A percentile compares a stretch with the other conserved stretches of the same genome.
Conservation (phyloP, 2,113 vertebrate species). For the Phylloscopus whistleri region DNA sequence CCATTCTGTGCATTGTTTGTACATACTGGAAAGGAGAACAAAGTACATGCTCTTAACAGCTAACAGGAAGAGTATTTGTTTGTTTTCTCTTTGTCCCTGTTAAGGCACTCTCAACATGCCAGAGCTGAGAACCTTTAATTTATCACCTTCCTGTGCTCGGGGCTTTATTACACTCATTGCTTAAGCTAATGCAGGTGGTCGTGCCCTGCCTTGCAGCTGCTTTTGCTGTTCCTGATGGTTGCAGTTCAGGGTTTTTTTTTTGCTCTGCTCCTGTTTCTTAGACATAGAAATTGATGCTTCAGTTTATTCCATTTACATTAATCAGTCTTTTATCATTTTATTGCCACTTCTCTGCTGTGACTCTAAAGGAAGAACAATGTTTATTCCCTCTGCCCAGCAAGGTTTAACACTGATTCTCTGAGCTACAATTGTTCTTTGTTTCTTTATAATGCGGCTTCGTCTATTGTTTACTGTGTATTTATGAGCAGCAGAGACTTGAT, state of each 20-base stretch:
- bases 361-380: neutral
- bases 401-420: neutral
- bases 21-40: neutral
- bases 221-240: neutral
- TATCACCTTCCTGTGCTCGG: conserved; percentile 33
- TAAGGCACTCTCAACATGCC: conserved; percentile 38
- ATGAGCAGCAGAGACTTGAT: neutral
- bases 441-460: neutral
- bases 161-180: conserved; percentile 15
- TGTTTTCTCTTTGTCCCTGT: conserved; percentile 38
- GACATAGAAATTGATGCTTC: neutral
- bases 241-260: neutral
- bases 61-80: conserved; percentile 5
- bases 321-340: conserved; percentile 22
- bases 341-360: neutral
- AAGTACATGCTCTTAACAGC: neutral
- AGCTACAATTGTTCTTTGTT: conserved; percentile 33
- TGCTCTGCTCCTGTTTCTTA: neutral
- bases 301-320: conserved; percentile 37
- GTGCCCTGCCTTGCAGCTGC: conserved; percentile 25
- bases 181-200: conserved; percentile 33
- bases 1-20: neutral
- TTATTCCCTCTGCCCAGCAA: neutral
- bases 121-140: conserved; percentile 54
- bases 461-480: conserved; percentile 29